Conservation (phyloP, 2,113 vertebrate genomes). For the Psittacara wagleri region DNA sequence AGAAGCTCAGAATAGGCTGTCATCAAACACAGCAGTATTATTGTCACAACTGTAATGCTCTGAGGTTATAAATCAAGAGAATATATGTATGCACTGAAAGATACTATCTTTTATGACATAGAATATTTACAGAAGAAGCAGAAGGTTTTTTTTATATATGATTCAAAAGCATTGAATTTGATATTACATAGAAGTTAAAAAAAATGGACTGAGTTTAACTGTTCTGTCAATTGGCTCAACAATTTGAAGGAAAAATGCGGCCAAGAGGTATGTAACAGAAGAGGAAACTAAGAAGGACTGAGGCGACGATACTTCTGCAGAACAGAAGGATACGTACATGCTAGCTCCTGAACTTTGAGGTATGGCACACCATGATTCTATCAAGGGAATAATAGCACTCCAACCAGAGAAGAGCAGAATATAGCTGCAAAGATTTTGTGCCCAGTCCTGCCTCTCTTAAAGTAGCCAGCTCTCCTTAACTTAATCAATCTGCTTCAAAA, state of each 20-base stretch:
- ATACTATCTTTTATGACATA: background rate
- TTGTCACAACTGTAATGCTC: background rate
- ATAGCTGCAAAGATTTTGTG: background rate
- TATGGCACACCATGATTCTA: background rate
- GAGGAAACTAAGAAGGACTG: background rate
- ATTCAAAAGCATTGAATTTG: background rate
- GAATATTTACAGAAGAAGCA: background rate
- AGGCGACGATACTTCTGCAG: background rate
- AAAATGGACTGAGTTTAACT: background rate
- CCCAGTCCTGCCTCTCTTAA: background rate
- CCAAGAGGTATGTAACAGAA: background rate
- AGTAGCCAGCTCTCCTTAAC: background rate
- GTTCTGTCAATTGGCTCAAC: background rate
- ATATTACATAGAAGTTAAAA: background rate
- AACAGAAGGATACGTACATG: background rate
- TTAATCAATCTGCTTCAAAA: background rate
- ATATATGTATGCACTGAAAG: background rate
- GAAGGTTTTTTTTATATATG: background rate
- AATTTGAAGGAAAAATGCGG: background rate
- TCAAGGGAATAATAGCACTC: background rate
- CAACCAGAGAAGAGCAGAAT: background rate
- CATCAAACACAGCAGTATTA: background rate
- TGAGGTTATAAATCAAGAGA: background rate
- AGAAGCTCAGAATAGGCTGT: background rate
- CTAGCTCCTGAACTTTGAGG: background rate